Evolutionary conservation across 2,888 invertebrate genomes (phyloP), one percentile per base, ranked within the genome.

Genomic region (Fragum sueziense): DNA sequence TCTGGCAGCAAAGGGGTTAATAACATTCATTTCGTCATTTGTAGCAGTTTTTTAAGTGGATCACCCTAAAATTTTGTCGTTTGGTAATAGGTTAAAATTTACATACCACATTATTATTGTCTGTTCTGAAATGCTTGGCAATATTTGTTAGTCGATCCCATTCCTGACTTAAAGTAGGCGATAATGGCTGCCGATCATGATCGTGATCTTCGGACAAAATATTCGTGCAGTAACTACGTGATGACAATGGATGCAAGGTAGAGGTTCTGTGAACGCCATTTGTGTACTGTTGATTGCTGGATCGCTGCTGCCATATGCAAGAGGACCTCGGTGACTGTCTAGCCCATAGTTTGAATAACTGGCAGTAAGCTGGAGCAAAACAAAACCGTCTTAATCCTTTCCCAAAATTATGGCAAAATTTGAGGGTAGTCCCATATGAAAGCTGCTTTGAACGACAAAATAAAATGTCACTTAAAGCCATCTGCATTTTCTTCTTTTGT

Each of bases 81-180:
- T n/a, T n/a, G n/a, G n/a, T n/a, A n/a, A n/a, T n/a, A n/a, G n/a
- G n/a, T n/a, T n/a, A n/a, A n/a, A n/a, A n/a, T n/a, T n/a, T n/a
- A 74, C 74, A 54, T 62, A 77, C 80, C 11, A 74, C 77, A 67
- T 80, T 77, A 76, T 71, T 57, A 20, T 71, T 54, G 7, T 71
- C 22, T 41, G 80, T 75, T 51, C 77, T 74, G 69, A 74, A 75
- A 29, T 47, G 74, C 14, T 52, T 65, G 0, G 51, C 31, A 29
- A 79, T 61, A 62, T 77, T 73, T 57, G 34, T 52, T 61, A 14
- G 54, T 33, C 22, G 57, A 65, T 25, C 22, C 25, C 20, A 62
- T n/a, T 57, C 29, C 1, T 68, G 54, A 29, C 20, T 9, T 9
- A 57, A 27, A 25, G 68, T 57, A n/a, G 22, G 17, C n/a, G 11